Conservation (phyloP, 1,140 invertebrate species). For the Drosophila dunni region DNA sequence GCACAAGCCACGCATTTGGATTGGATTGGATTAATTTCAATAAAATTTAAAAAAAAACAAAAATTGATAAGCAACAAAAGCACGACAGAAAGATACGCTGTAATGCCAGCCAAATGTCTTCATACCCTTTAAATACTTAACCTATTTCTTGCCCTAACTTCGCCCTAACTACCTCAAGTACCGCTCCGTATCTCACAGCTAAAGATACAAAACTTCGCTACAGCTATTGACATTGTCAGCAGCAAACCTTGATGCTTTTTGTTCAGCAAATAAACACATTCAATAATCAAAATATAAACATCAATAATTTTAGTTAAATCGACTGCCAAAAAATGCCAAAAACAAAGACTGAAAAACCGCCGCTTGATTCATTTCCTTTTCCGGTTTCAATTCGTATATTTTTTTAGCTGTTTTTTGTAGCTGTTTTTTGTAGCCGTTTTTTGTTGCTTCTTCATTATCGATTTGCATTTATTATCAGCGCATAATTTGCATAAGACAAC, state of each 20-base stretch:
- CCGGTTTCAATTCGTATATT: conserved; percentile 65
- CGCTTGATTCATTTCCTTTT: conserved; percentile 77
- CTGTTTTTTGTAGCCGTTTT: conserved; percentile 7
- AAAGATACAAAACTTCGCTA: conserved; percentile 1
- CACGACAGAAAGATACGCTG: not conserved
- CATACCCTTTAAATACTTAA: too few relatives aligned
- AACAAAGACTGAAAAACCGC: conserved; percentile 37
- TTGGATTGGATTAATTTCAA: conserved; percentile 12
- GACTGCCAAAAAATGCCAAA: conserved; percentile 17
- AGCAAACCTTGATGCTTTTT: conserved; percentile 28
- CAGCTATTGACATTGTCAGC: conserved; percentile 5
- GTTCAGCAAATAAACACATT: not conserved
- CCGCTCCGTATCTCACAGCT: conserved; percentile 26
- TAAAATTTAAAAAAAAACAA: not conserved
- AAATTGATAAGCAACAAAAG: not conserved
- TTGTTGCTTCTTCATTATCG: conserved; percentile 19
- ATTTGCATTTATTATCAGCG: conserved; percentile 69
- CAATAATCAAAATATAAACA: conserved; percentile 41
- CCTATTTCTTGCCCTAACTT: too few relatives aligned
- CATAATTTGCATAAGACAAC: conserved; percentile 63
- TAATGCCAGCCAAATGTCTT: not conserved
- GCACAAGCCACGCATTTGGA: conserved; percentile 45
- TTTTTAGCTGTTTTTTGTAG: conserved; percentile 26
- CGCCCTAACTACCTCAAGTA: conserved; percentile 5
- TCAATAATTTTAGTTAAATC: conserved; percentile 35